Base-by-base conservation (phyloP, 1,140 invertebrate genomes). In the Forficula auricularia region DNA sequence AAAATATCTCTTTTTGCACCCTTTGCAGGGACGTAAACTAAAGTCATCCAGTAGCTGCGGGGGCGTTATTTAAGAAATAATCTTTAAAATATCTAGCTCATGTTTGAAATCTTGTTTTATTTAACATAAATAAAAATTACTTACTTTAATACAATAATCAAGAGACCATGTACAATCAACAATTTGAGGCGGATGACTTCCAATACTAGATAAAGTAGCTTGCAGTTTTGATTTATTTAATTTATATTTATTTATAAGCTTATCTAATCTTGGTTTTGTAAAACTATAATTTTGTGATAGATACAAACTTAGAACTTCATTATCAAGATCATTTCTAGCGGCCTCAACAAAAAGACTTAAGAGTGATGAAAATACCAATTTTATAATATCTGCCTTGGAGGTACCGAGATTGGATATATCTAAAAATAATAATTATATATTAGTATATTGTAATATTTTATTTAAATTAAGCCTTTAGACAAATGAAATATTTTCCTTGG, bases 131-230 rank as follows among this genome's bases (percentile, higher is more conserved):
- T n/a, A n/a, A n/a, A n/a, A n/a, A n/a, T 27, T 18, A 32, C 45
- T 48, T 58, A 71, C 68, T 53, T 70, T 70, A 9, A 66, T 48
- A 18, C 61, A 58, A 50, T 65, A 70, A 56, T 76, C 72, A 34
- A 77, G 56, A 57, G 68, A 70, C 75, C 75, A 79, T 47, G 69
- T 66, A 2, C 74, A 60, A 51, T 79, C 73, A n/a, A 70, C 62
- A 35, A 79, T 65, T 49, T 73, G 72, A 3, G 72, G 69, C 44
- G 71, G 49, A 51, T 60, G 54, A 46, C 53, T 57, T 13, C 68
- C 68, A 44, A 66, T 62, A 45, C 59, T 56, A 49, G 64, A 58
- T 18, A 72, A 54, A 4, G 52, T 52, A 39, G 54, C 53, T 44
- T 60, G 56, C 42, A 70, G 52, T 38, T 49, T 42, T 38, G 48